phyloP scores from a whole-genome alignment of 2,888 invertebrate species.

The Lasiommata megera region DNA sequence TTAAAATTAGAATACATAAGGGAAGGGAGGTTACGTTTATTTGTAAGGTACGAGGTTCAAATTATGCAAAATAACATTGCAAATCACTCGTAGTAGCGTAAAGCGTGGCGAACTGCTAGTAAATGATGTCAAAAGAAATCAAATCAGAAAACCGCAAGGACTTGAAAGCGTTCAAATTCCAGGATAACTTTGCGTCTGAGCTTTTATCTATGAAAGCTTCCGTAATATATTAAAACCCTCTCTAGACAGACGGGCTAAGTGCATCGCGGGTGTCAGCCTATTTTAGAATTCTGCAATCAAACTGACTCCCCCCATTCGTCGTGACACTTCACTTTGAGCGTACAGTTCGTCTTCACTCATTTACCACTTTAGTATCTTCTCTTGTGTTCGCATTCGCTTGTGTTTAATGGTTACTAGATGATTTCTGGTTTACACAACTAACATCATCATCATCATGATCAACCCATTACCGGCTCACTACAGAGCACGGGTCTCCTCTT shows the following conservation, averaged over 20 bases:
- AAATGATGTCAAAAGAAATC: background rate
- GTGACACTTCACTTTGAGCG: constrained; percentile 12
- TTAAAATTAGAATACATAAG: too few species aligned
- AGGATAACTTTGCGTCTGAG: constrained; percentile 14
- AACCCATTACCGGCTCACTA: too few species aligned
- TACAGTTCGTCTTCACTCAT: constrained; percentile 8
- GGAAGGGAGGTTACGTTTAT: too few species aligned
- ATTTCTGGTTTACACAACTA: too few species aligned
- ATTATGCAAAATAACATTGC: too few species aligned
- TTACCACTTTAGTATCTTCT: background rate
- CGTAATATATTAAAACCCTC: constrained; percentile 28
- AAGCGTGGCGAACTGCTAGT: too few species aligned
- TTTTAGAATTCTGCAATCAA: constrained; percentile 27
- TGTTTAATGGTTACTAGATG: too few species aligned
- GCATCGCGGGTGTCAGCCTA: constrained; percentile 28
- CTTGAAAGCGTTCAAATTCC: constrained; percentile 7
- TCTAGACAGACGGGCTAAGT: constrained; percentile 29
- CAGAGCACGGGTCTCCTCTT: too few species aligned
- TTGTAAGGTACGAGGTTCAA: too few species aligned
- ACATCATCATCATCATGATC: too few species aligned
- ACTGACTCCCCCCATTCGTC: constrained; percentile 18
- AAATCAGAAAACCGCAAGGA: background rate
- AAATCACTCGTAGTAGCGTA: too few species aligned
- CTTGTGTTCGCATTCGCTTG: too few species aligned
- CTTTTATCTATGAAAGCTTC: constrained; percentile 27